Conservation (phyloP, 2,113 vertebrate species). For the Podiceps cristatus region DNA sequence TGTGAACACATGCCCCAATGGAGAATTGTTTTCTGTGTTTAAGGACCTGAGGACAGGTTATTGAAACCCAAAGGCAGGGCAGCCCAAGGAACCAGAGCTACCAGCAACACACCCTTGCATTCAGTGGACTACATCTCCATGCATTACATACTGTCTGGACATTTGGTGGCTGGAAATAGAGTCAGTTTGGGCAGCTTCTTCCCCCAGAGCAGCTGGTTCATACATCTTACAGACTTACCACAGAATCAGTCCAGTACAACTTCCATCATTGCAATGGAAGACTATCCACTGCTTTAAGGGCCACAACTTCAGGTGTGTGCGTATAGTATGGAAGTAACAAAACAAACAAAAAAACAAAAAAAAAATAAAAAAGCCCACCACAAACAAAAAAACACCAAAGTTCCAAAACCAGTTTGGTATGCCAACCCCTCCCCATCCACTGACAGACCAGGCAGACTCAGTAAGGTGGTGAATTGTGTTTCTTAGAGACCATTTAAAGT, state of each 20-base stretch:
- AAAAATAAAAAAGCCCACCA: too few relatives aligned
- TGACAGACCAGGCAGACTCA: slow-evolving; percentile 54
- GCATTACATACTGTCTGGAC: background rate
- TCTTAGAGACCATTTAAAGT: slow-evolving; percentile 57
- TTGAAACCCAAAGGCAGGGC: background rate
- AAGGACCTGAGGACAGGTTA: background rate
- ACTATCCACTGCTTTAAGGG: background rate
- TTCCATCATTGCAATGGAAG: background rate
- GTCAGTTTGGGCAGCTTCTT: background rate
- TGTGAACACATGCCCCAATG: background rate
- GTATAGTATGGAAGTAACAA: background rate
- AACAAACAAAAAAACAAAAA: background rate
- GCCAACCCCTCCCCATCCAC: background rate
- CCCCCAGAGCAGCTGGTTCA: background rate
- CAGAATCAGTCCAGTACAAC: background rate
- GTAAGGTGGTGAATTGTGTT: slow-evolving; percentile 35
- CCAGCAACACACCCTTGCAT: background rate
- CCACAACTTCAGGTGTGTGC: background rate
- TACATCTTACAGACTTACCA: background rate
- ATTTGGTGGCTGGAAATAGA: background rate
- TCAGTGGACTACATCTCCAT: too few relatives aligned
- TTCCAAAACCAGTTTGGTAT: background rate
- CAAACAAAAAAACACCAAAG: too few relatives aligned
- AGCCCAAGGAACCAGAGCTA: background rate
- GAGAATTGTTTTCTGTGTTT: background rate